phyloP scores from a whole-genome alignment of 2,113 vertebrate species.

The Phalacrocorax brasilianus region DNA sequence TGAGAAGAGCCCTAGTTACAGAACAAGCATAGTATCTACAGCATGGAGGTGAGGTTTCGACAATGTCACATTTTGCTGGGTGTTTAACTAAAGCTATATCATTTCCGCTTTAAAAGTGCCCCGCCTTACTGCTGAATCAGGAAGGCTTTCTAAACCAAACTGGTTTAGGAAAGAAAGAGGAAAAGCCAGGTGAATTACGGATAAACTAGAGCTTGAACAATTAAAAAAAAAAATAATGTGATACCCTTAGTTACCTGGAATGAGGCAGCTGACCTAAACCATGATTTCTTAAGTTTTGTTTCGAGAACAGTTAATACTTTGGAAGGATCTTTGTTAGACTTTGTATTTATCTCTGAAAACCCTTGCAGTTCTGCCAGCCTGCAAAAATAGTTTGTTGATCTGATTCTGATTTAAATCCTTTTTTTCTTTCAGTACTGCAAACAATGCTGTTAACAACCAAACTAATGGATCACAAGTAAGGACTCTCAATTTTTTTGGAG shows the following conservation, averaged over 20 bases:
- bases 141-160: background rate
- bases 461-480: conserved; percentile 81
- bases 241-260: background rate
- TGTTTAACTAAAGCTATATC: accelerated
- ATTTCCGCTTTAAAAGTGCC: background rate
- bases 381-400: background rate
- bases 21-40: background rate
- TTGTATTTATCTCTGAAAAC: background rate
- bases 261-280: background rate
- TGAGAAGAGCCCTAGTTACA: background rate
- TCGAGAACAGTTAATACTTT: background rate
- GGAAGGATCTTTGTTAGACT: background rate
- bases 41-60: background rate
- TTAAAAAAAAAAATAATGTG: background rate
- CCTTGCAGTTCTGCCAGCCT: background rate
- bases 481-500: background rate
- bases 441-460: conserved; percentile 71
- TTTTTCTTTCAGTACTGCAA: conserved; percentile 74
- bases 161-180: background rate
- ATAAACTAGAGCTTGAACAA: background rate
- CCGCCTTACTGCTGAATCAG: background rate
- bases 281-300: background rate
- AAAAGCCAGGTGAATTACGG: background rate
- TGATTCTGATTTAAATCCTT: background rate
- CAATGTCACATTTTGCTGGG: background rate